Percentiles rank a stretch among this genome's conserved stretches.
phyloP scores from a whole-genome alignment of 30 jellyfish, hydroid and myxozoan species.

The Pelagia noctiluca region DNA sequence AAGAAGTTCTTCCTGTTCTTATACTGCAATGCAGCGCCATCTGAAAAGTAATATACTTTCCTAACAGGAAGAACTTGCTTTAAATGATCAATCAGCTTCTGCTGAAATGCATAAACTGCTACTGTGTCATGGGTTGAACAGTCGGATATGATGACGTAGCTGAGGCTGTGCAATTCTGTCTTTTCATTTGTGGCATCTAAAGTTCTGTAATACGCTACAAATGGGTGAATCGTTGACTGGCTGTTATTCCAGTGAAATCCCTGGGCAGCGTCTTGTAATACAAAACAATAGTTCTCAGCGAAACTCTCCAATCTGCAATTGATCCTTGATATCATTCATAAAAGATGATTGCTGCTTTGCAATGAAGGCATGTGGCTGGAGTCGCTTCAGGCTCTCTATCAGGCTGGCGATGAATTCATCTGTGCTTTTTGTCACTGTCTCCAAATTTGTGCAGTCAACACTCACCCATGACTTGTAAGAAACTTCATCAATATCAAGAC shows the following conservation, averaged over 20 bases:
- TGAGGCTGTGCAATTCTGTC: not conserved
- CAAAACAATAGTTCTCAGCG: slow-evolving; percentile 47
- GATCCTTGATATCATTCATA: not conserved
- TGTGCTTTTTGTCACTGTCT: slow-evolving; percentile 21
- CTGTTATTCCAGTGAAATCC: slow-evolving; percentile 59
- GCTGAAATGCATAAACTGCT: not conserved
- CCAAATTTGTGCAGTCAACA: slow-evolving; percentile 15
- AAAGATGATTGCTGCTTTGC: slow-evolving; percentile 1
- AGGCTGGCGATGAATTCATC: slow-evolving; percentile 7
- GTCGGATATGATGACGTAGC: slow-evolving; percentile 22
- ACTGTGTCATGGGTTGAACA: slow-evolving; percentile 9
- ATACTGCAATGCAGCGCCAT: slow-evolving; percentile 56
- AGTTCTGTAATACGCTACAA: slow-evolving; percentile 11
- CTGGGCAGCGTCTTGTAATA: slow-evolving; percentile 58
- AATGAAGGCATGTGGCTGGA: slow-evolving; percentile 1
- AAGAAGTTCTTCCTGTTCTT: too few species aligned
- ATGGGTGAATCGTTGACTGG: slow-evolving; percentile 58
- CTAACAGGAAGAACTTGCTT: not conserved
- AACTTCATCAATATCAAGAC: slow-evolving; percentile 29
- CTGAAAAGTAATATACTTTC: slow-evolving; percentile 20
- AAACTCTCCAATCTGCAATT: slow-evolving; percentile 16
- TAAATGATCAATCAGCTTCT: not conserved
- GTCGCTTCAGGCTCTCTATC: not conserved
- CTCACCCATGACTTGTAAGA: slow-evolving; percentile 34
- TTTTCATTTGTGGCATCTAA: not conserved